Percentiles rank a stretch among this genome's conserved stretches.
These are phyloP conservation scores for Geotrupes spiniger DNA, from an alignment of 2,888 invertebrate species.

Conservation along the genomic window DNA sequence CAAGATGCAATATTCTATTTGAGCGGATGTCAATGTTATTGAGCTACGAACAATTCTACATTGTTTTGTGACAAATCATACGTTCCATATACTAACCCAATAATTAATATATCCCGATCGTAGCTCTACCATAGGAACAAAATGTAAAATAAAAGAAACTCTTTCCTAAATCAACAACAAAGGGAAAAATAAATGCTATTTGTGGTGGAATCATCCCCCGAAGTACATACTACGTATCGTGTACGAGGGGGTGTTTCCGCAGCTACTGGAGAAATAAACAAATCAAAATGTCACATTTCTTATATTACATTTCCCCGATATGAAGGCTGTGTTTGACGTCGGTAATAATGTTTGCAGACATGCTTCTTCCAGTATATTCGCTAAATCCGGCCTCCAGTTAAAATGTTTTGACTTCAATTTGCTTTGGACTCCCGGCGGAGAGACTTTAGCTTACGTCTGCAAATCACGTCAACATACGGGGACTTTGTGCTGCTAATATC, in stretches of 20 bases:
- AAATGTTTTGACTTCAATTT: slow-evolving; percentile 49
- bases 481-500: too few relatives aligned
- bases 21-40: too few relatives aligned
- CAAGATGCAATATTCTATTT: too few relatives aligned
- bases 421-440: slow-evolving; percentile 39
- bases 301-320: slow-evolving; percentile 44
- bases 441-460: slow-evolving; percentile 41
- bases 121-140: too few relatives aligned
- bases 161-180: slow-evolving; percentile 2
- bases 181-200: neutral
- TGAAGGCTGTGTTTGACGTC: slow-evolving; percentile 42
- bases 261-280: slow-evolving; percentile 36
- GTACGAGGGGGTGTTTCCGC: neutral
- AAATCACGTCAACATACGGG: slow-evolving; percentile 37
- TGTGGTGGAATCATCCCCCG: slow-evolving; percentile 30
- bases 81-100: too few relatives aligned
- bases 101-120: too few relatives aligned
- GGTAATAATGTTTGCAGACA: slow-evolving; percentile 45
- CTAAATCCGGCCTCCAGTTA: slow-evolving; percentile 41
- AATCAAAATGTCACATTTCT: slow-evolving; percentile 46
- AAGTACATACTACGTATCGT: neutral
- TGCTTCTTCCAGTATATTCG: slow-evolving; percentile 35
- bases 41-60: too few relatives aligned
- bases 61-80: too few relatives aligned
- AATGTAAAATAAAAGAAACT: too few relatives aligned